Evolutionary conservation across 2,888 invertebrate genomes (phyloP).

Genomic region (Magallana nippona): DNA sequence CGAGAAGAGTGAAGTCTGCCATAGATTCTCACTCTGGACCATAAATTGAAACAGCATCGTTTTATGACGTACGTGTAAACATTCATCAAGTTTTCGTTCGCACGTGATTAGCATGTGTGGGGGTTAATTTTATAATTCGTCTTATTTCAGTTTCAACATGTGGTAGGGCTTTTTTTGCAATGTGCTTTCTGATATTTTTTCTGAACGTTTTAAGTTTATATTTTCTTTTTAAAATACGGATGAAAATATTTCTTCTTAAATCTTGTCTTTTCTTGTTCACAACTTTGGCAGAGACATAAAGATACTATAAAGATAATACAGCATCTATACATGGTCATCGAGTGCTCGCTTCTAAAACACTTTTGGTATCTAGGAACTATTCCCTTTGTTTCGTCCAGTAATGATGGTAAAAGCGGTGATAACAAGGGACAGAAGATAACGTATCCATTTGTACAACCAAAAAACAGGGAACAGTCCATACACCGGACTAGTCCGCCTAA

Average conservation of each 20-base stretch:
- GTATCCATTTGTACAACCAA: constrained; percentile 8
- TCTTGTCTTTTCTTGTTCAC: too few species aligned
- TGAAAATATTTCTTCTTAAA: too few species aligned
- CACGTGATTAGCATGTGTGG: constrained; percentile 33
- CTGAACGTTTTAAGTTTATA: too few species aligned
- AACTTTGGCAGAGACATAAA: too few species aligned
- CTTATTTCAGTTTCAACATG: constrained; percentile 31
- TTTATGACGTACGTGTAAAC: constrained; percentile 32
- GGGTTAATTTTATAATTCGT: constrained; percentile 28
- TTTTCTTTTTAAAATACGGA: too few species aligned
- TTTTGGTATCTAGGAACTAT: not conserved
- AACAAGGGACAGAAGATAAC: not conserved
- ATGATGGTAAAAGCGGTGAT: not conserved
- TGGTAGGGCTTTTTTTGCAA: constrained; percentile 9
- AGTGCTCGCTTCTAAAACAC: not conserved
- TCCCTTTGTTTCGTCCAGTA: not conserved
- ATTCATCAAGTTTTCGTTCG: constrained; percentile 21
- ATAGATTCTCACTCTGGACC: constrained; percentile 27
- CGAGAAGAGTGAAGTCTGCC: constrained; percentile 22
- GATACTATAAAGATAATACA: too few species aligned
- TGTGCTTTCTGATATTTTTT: too few species aligned
- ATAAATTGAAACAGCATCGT: constrained; percentile 31
- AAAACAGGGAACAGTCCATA: not conserved
- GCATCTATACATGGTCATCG: not conserved
- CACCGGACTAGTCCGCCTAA: constrained; percentile 7